Conservation (phyloP, 1,140 invertebrate genomes). For the Cherax destructor region DNA sequence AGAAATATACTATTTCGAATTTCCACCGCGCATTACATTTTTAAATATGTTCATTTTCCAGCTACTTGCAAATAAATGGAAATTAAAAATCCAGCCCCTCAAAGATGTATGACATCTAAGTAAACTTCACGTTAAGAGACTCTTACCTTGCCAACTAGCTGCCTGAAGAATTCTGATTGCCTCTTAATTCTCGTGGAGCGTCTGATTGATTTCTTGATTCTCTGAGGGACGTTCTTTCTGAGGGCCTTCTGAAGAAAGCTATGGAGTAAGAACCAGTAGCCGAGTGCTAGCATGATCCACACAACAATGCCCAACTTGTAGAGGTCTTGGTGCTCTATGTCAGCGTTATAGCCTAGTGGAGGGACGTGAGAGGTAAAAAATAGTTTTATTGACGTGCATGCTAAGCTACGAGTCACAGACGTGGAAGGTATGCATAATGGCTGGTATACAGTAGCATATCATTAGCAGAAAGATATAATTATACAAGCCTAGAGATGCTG, state of each 20-base stretch:
- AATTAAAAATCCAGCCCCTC: too few relatives aligned
- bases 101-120: too few relatives aligned
- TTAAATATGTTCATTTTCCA: too few relatives aligned
- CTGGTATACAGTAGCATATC: too few relatives aligned
- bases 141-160: constrained; percentile 61
- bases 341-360: constrained; percentile 50
- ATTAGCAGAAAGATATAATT: too few relatives aligned
- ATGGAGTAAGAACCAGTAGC: constrained; percentile 75
- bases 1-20: too few relatives aligned
- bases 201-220: constrained; percentile 59
- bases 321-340: constrained; percentile 64
- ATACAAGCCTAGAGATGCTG: too few relatives aligned
- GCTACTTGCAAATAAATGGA: too few relatives aligned
- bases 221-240: constrained; percentile 70
- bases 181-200: constrained; percentile 52
- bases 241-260: constrained; percentile 75
- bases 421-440: too few relatives aligned
- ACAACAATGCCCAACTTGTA: constrained; percentile 75
- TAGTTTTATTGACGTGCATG: not conserved
- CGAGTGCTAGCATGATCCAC: constrained; percentile 76
- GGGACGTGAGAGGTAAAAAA: not conserved
- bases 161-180: constrained; percentile 67
- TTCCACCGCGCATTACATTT: too few relatives aligned
- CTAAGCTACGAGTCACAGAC: too few relatives aligned
- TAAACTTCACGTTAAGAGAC: not conserved